These are phyloP conservation scores for Napeogenes sylphis DNA, from an alignment of 2,888 invertebrate species.

Conservation along the genomic window DNA sequence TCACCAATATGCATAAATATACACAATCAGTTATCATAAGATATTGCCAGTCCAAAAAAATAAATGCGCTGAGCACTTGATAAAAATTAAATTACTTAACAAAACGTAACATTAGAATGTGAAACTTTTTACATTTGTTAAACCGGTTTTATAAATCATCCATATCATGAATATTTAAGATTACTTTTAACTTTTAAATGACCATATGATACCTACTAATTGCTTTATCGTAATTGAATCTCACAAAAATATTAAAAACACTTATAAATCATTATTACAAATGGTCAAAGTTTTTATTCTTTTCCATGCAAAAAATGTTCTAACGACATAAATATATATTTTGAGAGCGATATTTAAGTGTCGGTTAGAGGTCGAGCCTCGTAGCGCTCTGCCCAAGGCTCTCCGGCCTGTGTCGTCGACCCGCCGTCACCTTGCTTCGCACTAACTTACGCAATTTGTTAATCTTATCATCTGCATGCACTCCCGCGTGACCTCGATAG, in stretches of 20 bases:
- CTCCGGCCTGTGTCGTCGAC: constrained; percentile 67
- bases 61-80: too few species aligned
- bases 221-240: constrained; percentile 3
- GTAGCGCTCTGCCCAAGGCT: constrained; percentile 69
- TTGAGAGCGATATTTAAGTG: constrained; percentile 45
- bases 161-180: background rate
- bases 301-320: constrained; percentile 1
- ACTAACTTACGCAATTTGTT: constrained; percentile 73
- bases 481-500: constrained; percentile 60
- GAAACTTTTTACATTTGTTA: background rate
- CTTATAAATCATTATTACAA: constrained; percentile 4
- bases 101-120: background rate
- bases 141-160: background rate
- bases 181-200: background rate
- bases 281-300: constrained; percentile 1
- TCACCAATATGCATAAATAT: background rate
- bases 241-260: constrained; percentile 2
- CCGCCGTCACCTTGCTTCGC: constrained; percentile 73
- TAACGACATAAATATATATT: constrained; percentile 32
- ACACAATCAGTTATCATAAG: background rate
- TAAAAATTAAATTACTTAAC: background rate
- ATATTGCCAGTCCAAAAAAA: background rate
- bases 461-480: constrained; percentile 75
- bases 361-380: constrained; percentile 64
- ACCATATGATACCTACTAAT: background rate